Evolutionary conservation across 2,113 vertebrate species (phyloP).

Genomic region (Delphinapterus leucas): DNA sequence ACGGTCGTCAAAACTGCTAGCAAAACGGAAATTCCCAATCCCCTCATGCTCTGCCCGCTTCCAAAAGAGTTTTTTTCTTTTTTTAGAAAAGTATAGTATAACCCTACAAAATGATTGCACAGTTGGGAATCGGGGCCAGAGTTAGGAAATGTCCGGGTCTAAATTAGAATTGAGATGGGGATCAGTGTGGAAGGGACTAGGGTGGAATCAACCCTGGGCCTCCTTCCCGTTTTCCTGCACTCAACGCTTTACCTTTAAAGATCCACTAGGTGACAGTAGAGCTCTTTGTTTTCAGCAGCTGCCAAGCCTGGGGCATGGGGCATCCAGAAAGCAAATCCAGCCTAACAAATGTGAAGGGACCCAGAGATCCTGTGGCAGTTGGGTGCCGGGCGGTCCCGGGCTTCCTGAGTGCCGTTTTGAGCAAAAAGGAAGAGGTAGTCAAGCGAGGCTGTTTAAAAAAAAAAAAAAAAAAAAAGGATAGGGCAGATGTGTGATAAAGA

Average conservation of each 20-base stretch:
- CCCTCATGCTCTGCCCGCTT: not conserved
- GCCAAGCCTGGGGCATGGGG: rapidly evolving
- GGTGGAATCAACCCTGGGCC: not conserved
- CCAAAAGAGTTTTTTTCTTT: not conserved
- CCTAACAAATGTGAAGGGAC: rapidly evolving
- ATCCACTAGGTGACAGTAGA: conserved; percentile 49
- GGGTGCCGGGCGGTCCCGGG: rapidly evolving
- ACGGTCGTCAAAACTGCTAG: rapidly evolving
- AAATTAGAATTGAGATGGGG: not conserved
- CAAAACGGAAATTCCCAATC: not conserved
- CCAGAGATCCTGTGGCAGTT: not conserved
- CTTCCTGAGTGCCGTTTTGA: not conserved
- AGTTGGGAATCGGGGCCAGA: not conserved
- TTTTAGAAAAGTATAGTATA: not conserved
- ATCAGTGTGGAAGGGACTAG: too few relatives aligned
- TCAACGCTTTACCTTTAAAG: not conserved
- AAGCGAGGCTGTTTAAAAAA: not conserved
- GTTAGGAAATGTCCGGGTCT: not conserved
- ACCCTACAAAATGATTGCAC: not conserved
- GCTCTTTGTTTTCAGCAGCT: not conserved
- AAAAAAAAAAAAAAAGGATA: not conserved
- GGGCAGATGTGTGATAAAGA: not conserved
- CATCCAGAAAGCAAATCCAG: not conserved
- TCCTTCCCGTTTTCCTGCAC: not conserved
- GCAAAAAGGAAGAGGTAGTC: not conserved